phyloP scores from a whole-genome alignment of 2,797 vertebrate genomes.

The Molossus alvarezi region DNA sequence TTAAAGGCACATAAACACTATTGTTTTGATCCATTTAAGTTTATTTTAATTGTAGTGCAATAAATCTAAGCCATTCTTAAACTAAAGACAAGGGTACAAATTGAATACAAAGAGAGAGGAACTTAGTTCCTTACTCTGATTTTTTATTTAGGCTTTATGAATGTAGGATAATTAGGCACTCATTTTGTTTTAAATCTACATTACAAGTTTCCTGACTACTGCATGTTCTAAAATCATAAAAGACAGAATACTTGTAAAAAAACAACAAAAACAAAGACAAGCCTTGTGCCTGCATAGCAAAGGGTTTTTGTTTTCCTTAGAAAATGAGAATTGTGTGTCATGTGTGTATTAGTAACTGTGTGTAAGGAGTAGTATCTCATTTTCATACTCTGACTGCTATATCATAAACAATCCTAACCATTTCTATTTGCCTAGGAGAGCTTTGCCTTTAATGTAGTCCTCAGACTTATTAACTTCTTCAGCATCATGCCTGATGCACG shows the following conservation, averaged over 20 bases:
- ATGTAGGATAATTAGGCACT: background rate
- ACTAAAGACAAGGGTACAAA: background rate
- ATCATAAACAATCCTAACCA: background rate
- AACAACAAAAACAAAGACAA: background rate
- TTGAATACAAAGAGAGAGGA: background rate
- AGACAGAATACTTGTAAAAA: background rate
- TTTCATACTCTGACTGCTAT: background rate
- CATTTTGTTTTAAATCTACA: conserved; percentile 34
- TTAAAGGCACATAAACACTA: background rate
- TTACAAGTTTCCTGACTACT: background rate
- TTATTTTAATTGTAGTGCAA: background rate
- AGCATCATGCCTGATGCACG: background rate
- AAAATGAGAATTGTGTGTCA: background rate
- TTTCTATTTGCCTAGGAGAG: background rate
- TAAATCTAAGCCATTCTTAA: background rate
- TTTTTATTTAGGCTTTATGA: background rate
- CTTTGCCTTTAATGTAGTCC: background rate
- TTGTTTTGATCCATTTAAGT: background rate
- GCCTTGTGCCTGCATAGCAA: background rate
- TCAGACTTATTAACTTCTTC: background rate
- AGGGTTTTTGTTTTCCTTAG: background rate
- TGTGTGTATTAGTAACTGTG: background rate
- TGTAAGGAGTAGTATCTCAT: background rate
- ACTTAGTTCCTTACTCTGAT: background rate
- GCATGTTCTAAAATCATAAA: background rate